A percentile compares a stretch with the other conserved stretches of the same genome.
These are phyloP conservation scores for Hypercompe scribonia DNA, from an alignment of 2,888 invertebrate species.

Conservation along the genomic window DNA sequence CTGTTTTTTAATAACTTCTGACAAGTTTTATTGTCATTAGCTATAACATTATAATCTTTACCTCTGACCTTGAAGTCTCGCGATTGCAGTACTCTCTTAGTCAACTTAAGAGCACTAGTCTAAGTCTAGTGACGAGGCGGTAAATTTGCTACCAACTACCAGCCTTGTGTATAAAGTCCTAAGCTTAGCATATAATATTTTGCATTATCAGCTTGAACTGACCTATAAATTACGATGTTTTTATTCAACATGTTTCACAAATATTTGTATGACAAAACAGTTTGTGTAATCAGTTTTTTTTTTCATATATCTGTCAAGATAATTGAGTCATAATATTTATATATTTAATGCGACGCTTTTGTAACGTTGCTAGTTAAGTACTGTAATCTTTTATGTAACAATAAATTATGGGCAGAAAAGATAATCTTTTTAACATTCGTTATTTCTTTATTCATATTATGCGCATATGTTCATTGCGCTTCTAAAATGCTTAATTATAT, in stretches of 20 bases:
- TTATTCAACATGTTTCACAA: slow-evolving; percentile 43
- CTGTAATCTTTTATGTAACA: background rate
- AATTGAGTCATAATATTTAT: slow-evolving; percentile 1
- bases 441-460: background rate
- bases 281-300: slow-evolving; percentile 34
- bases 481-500: background rate
- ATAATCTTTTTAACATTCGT: background rate
- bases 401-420: background rate
- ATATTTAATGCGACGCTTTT: slow-evolving; percentile 2
- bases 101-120: background rate
- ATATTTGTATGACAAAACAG: slow-evolving; percentile 37
- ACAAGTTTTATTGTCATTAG: too few relatives aligned
- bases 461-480: background rate
- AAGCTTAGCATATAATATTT: slow-evolving; percentile 35
- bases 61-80: too few relatives aligned
- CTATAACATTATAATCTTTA: too few relatives aligned
- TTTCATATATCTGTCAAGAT: background rate
- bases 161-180: background rate
- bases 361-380: background rate
- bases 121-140: background rate
- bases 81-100: too few relatives aligned
- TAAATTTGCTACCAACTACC: background rate
- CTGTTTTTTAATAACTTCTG: too few relatives aligned
- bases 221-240: slow-evolving; percentile 46
- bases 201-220: slow-evolving; percentile 42